Evolutionary conservation across 2,797 vertebrate species (phyloP).

Genomic region (Sebastiscus albofasciatus): DNA sequence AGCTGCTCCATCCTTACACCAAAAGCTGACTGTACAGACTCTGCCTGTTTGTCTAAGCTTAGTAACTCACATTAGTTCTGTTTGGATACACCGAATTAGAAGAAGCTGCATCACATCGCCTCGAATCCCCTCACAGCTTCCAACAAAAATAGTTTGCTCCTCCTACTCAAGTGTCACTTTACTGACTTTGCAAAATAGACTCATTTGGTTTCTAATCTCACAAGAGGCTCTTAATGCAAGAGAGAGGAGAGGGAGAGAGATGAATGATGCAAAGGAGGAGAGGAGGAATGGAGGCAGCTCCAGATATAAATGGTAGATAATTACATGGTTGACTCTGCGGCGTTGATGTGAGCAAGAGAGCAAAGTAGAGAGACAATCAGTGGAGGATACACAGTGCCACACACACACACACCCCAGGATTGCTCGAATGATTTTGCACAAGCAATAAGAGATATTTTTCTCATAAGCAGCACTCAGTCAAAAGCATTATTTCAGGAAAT

Average conservation of each 20-base stretch:
- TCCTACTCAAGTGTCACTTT: constrained; percentile 30
- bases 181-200: constrained; percentile 21
- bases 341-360: constrained; percentile 18
- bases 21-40: constrained; percentile 44
- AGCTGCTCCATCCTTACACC: constrained; percentile 1
- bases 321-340: constrained; percentile 32
- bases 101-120: constrained; percentile 23
- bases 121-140: background rate
- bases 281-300: background rate
- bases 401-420: background rate
- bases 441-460: background rate
- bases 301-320: constrained; percentile 56
- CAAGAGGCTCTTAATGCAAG: constrained; percentile 16
- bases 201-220: constrained; percentile 20
- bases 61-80: constrained; percentile 42
- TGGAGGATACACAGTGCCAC: background rate
- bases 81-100: constrained; percentile 38
- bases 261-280: constrained; percentile 10
- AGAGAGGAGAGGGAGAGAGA: background rate
- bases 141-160: constrained; percentile 15
- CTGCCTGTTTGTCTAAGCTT: constrained; percentile 47
- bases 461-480: background rate
- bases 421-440: background rate
- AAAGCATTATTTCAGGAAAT: background rate
- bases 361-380: constrained; percentile 1